Evolutionary conservation across 2,113 vertebrate species (phyloP).

Genomic region (Oceanites oceanicus): DNA sequence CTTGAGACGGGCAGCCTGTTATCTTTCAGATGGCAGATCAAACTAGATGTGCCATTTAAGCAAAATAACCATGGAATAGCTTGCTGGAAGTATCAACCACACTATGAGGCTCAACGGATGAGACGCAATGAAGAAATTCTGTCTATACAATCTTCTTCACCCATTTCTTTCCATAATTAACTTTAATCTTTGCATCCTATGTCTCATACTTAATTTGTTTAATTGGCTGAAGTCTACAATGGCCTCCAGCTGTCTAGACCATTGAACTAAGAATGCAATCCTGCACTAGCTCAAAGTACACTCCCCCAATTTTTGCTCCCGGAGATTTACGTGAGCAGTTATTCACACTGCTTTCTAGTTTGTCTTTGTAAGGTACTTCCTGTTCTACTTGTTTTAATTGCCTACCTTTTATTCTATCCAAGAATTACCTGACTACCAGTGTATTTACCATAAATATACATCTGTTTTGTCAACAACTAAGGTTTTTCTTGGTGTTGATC

Average conservation of each 20-base stretch:
- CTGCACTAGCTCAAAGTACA: not conserved
- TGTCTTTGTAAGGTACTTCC: slow-evolving; percentile 29
- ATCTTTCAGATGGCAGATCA: not conserved
- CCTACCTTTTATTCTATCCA: not conserved
- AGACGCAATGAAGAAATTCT: slow-evolving; percentile 14
- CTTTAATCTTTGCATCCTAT: slow-evolving; percentile 41
- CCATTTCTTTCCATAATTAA: slow-evolving; percentile 43
- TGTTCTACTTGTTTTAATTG: slow-evolving; percentile 38
- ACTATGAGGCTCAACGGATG: not conserved
- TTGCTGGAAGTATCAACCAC: slow-evolving; percentile 22
- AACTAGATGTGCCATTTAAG: slow-evolving; percentile 14
- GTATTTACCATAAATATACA: not conserved
- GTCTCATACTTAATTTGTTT: slow-evolving; percentile 56
- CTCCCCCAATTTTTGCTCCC: not conserved
- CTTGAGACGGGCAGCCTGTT: not conserved
- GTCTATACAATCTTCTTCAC: slow-evolving; percentile 41
- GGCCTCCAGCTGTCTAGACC: slow-evolving; percentile 54
- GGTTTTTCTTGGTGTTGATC: not conserved
- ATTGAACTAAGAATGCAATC: slow-evolving; percentile 11
- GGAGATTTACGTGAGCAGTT: not conserved
- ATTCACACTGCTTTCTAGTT: slow-evolving; percentile 7
- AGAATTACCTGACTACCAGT: not conserved
- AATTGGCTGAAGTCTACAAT: slow-evolving; percentile 36
- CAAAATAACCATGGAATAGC: slow-evolving; percentile 15
- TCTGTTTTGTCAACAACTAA: not conserved